Evolutionary conservation across 2,797 vertebrate genomes (phyloP).

Genomic region (Manis pentadactyla): DNA sequence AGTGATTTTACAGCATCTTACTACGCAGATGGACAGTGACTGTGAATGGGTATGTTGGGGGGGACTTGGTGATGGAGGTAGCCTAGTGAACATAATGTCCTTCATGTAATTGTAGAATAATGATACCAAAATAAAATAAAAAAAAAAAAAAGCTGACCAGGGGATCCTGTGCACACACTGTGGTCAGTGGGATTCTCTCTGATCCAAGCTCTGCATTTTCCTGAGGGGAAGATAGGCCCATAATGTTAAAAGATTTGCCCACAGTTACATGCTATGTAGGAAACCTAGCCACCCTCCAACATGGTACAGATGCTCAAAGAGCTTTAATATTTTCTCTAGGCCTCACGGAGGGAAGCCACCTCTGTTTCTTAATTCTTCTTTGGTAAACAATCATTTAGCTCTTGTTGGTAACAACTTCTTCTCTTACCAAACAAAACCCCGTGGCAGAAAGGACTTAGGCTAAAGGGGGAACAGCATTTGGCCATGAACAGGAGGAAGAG

Average conservation of each 20-base stretch:
- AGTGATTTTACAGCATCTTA: too few relatives aligned
- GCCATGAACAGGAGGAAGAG: neutral
- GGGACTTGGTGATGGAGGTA: too few relatives aligned
- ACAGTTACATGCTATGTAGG: neutral
- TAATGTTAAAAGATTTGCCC: neutral
- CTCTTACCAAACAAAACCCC: neutral
- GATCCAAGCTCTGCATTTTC: neutral
- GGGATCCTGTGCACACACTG: neutral
- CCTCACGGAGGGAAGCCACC: neutral
- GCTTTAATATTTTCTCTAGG: neutral
- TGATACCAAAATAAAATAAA: too few relatives aligned
- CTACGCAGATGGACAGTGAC: too few relatives aligned
- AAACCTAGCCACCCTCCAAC: neutral
- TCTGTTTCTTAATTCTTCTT: neutral
- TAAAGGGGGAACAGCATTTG: neutral
- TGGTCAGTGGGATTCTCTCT: neutral
- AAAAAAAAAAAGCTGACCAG: neutral
- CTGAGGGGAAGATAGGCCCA: neutral
- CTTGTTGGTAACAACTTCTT: neutral
- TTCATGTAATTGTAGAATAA: too few relatives aligned
- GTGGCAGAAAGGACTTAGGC: neutral
- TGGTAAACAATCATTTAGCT: neutral
- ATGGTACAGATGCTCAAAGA: rapidly evolving
- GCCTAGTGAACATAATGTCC: too few relatives aligned
- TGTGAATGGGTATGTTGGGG: too few relatives aligned